Evolutionary conservation across 2,797 vertebrate species (phyloP).

Genomic region (Valencia hispanica): DNA sequence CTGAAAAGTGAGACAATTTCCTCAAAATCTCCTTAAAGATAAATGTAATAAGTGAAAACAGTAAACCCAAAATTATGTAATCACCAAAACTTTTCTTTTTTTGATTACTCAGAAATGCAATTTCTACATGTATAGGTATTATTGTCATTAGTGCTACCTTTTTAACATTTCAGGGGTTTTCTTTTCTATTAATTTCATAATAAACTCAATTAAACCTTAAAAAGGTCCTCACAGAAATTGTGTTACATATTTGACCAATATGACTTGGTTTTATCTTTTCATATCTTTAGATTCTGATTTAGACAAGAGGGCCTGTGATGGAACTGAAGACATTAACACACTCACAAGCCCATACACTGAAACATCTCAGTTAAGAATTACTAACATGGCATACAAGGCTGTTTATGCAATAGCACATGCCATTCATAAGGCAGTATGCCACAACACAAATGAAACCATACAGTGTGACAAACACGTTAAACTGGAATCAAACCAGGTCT

Average conservation of each 20-base stretch:
- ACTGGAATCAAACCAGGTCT: constrained; percentile 61
- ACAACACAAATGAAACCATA: constrained; percentile 25
- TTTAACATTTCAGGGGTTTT: background rate
- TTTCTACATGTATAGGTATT: background rate
- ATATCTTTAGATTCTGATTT: constrained; percentile 18
- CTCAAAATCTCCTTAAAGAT: background rate
- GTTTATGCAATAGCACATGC: constrained; percentile 5
- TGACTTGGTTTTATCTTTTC: background rate
- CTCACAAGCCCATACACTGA: background rate
- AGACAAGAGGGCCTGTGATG: constrained; percentile 50
- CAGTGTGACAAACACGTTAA: constrained; percentile 49
- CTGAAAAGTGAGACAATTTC: constrained; percentile 26
- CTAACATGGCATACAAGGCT: constrained; percentile 8
- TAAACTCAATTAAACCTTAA: too few relatives aligned
- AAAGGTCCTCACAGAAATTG: background rate
- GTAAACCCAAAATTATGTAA: background rate
- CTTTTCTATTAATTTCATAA: too few relatives aligned
- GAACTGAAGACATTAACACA: constrained; percentile 56
- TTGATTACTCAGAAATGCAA: background rate
- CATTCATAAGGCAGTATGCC: constrained; percentile 65
- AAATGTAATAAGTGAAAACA: background rate
- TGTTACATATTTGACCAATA: background rate
- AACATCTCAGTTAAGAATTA: constrained; percentile 16
- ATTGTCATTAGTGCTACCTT: background rate
- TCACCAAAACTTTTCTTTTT: too few relatives aligned